Evolutionary conservation across 2,888 invertebrate genomes (phyloP).

Genomic region (Xanthorhoe spadicearia): DNA sequence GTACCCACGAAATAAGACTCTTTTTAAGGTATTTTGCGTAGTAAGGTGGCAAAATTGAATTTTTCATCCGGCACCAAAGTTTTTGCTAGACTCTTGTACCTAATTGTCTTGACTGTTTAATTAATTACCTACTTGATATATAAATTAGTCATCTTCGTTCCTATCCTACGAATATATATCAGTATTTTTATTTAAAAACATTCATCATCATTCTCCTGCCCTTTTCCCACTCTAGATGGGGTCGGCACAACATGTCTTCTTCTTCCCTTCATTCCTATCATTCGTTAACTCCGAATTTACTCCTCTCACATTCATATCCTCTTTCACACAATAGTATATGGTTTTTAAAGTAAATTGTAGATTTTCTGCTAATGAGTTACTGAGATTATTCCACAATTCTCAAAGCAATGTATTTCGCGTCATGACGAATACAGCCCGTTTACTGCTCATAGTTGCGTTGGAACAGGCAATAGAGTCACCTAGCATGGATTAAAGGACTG

Average conservation of each 20-base stretch:
- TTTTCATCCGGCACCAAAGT: conserved; percentile 17
- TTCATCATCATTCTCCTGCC: too few species aligned
- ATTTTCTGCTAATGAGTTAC: neutral
- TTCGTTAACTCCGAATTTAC: too few species aligned
- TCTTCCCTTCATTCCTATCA: too few species aligned
- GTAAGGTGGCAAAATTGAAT: conserved; percentile 28
- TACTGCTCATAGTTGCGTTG: conserved; percentile 9
- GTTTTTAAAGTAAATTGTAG: too few species aligned
- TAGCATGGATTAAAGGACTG: too few species aligned
- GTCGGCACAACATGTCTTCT: too few species aligned
- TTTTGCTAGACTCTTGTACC: conserved; percentile 7
- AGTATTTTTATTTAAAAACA: too few species aligned
- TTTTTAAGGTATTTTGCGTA: conserved; percentile 27
- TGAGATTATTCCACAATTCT: neutral
- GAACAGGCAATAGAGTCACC: too few species aligned
- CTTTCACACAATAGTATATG: too few species aligned
- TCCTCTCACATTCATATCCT: too few species aligned
- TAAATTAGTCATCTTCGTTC: neutral
- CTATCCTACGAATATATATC: too few species aligned
- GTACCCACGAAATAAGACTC: conserved; percentile 6
- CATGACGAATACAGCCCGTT: conserved; percentile 20
- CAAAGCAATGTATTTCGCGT: conserved; percentile 12
- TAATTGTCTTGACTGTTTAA: neutral
- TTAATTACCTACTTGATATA: neutral
- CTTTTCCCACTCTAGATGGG: too few species aligned